A percentile compares a stretch with the other conserved stretches of the same genome.
These are phyloP conservation scores for Graphium colonna DNA, from an alignment of 2,888 invertebrate species.

Conservation along the genomic window DNA sequence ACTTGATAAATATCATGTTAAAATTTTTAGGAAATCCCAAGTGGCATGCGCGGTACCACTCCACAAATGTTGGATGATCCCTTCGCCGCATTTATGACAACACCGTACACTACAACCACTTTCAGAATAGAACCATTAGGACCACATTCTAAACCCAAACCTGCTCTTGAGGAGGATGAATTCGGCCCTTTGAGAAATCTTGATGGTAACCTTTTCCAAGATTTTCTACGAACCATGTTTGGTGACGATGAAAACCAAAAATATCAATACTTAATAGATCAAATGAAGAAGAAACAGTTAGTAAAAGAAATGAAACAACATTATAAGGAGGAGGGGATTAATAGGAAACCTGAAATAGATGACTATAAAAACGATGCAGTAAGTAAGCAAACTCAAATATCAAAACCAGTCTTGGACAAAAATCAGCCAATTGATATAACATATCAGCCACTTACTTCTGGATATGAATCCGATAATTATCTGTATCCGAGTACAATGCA, in stretches of 20 bases:
- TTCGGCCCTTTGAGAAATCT: conserved; percentile 32
- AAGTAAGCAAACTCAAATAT: too few relatives aligned
- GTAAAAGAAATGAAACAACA: conserved; percentile 3
- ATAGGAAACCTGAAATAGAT: too few relatives aligned
- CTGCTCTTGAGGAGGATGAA: background rate
- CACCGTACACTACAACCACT: conserved; percentile 28
- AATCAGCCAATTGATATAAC: background rate
- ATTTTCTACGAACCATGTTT: conserved; percentile 48
- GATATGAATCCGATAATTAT: conserved; percentile 5
- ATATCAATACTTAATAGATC: conserved; percentile 27
- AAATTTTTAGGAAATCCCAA: too few relatives aligned
- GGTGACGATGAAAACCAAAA: conserved; percentile 40
- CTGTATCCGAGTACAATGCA: too few relatives aligned
- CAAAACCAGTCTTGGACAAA: background rate
- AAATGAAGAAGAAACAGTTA: conserved; percentile 4
- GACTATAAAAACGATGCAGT: conserved; percentile 2
- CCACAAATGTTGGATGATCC: too few relatives aligned
- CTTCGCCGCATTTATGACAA: background rate
- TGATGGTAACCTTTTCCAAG: conserved; percentile 39
- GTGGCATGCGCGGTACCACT: too few relatives aligned
- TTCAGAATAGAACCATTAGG: conserved; percentile 38
- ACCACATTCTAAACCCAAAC: conserved; percentile 14
- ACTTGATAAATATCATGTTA: too few relatives aligned
- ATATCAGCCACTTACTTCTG: conserved; percentile 3
- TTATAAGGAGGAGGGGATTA: too few relatives aligned